Base-by-base conservation (phyloP, 30 jellyfish, hydroid and myxozoan species). In the Rhopilema esculentum region DNA sequence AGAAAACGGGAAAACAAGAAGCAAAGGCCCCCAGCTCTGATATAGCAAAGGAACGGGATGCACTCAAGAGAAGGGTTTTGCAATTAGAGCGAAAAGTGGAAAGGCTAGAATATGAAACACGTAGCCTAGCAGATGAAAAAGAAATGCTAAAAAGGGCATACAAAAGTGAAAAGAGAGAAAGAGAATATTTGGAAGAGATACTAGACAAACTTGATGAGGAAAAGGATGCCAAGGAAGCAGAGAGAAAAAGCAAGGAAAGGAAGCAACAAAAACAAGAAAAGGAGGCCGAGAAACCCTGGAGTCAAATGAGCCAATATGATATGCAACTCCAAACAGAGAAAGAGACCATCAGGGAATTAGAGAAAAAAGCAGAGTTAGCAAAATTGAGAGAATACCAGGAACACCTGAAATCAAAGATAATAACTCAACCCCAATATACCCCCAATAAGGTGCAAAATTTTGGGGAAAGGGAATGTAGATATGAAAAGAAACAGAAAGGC, bases 401-500 rank as follows among this genome's bases (percentile, higher is more conserved):
- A 24, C 73, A 63, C 73, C 73, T 63, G 73, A 63, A 24, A 63
- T 15, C 73, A 63, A 63, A 63, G 30, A 63, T 63, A 24, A 63
- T 63, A 24, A 24, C 73, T 63, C 73, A 63, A 63, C 73, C 73
- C 30, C 73, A 63, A 24, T 7, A 63, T 63, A 63, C 30, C 31
- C 30, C 75, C 27, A 65, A 28, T 65, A 28, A 65, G 27, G 8
- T 65, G 75, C 75, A 65, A 28, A 4, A 65, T 65, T 65, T 65
- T 65, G 75, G 75, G 27, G n/a, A 65, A 6, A 65, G 75, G 75
- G 80, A 69, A 69, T 69, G 80, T 30, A 69, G 80, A 69, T 69
- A 69, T 69, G 80, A 69, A 69, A 69, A 69, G 80, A 19, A 25
- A 27, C 16, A 21, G 80, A 69, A 30, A 69, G 80, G 80, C 25